phyloP scores from a whole-genome alignment of 2,797 vertebrate genomes.

The Schizopygopsis pylzovi region DNA sequence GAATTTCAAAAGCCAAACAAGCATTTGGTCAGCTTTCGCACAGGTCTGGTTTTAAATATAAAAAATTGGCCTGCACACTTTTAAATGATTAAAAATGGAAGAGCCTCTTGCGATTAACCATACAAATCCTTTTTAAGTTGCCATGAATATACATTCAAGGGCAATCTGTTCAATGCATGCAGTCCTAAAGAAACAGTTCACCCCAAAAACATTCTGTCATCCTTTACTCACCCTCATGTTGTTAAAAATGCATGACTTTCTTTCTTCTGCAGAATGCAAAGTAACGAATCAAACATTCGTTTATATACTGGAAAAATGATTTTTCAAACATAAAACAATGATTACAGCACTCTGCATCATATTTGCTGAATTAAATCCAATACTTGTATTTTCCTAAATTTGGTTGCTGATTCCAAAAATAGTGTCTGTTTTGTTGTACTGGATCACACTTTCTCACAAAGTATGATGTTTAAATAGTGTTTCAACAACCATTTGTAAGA shows the following conservation, averaged over 20 bases:
- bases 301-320: neutral
- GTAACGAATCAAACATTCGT: neutral
- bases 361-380: neutral
- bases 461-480: neutral
- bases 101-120: neutral
- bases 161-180: neutral
- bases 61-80: neutral
- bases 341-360: neutral
- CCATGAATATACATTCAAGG: neutral
- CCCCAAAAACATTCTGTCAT: neutral
- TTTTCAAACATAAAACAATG: neutral
- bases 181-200: neutral
- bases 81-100: neutral
- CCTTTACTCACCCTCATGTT: neutral
- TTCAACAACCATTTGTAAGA: neutral
- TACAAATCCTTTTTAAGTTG: neutral
- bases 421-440: neutral
- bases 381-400: neutral
- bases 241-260: neutral
- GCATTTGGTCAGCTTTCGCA: slow-evolving; percentile 5
- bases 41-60: neutral
- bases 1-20: slow-evolving; percentile 28
- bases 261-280: neutral
- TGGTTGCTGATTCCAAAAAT: neutral
- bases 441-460: neutral